Base-by-base conservation (phyloP, 2,888 invertebrate genomes). In the Hydraecia micacea region DNA sequence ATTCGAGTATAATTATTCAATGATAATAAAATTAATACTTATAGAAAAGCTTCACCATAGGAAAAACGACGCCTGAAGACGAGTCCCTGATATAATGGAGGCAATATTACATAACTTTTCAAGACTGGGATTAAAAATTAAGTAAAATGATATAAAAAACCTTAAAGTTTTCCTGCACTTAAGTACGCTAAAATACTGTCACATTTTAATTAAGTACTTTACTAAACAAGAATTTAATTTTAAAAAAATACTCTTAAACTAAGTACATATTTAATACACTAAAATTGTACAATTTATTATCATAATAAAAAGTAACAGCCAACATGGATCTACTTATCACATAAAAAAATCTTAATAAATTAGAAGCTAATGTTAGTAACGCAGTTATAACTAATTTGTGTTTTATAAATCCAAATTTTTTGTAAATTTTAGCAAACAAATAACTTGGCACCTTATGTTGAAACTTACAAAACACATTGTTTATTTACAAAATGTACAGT, bases 141-240 rank as follows among this genome's bases (percentile, higher is more conserved):
- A 52, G 32, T 32, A 28, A 65, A 52, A 28, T 32, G 1, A 42
- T 52, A 18, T 63, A 0, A 63, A 60, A 67, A 71, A 11, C 4
- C 9, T 55, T 21, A 25, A 63, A 65, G 15, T 52, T 72, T 15
- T 69, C 32, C 9, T 36, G 63, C 60, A 46, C 58, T 58, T 85
- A 78, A 67, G 55, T 74, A 79, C 73, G 15, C 39, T 76, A 73
- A 69, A 86, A 86, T 86, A 86, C 86, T 86, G 85, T 71, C 75
- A 75, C 52, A 66, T 78, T 77, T 46, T 60, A 39, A 68, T 78
- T 80, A 86, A 86, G 83, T 85, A 86, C 67, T 42, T 81, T 49
- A 60, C 13, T 60, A 63, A 62, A 74, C 13, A 49, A 65, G 2
- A 60, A 68, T 63, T 11, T 7, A 46, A 21, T 67, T 39, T 39